phyloP scores from a whole-genome alignment of 2,113 vertebrate genomes.

The Cyanoramphus novaezelandiae region DNA sequence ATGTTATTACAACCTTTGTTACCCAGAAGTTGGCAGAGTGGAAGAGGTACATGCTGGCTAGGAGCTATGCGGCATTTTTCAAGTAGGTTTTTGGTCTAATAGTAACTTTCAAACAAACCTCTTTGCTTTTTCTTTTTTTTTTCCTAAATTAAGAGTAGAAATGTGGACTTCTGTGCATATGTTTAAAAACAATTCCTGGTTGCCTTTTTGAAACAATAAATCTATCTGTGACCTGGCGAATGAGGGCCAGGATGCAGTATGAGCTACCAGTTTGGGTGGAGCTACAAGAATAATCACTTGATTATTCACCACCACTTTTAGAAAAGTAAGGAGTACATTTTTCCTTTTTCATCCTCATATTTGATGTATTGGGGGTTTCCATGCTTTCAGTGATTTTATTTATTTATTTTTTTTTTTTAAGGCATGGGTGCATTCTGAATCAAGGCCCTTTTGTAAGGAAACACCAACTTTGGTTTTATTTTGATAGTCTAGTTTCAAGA shows the following conservation, averaged over 20 bases:
- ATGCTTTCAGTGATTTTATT: neutral
- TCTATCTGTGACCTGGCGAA: neutral
- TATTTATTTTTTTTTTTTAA: neutral
- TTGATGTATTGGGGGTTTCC: neutral
- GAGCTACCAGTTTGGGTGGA: neutral
- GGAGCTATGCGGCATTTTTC: neutral
- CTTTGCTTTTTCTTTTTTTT: neutral
- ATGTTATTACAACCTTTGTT: neutral
- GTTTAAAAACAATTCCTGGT: neutral
- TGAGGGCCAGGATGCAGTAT: neutral
- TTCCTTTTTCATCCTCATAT: neutral
- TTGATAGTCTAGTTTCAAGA: neutral
- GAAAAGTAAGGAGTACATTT: neutral
- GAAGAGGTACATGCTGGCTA: neutral
- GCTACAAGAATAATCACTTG: neutral
- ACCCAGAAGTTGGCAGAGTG: neutral
- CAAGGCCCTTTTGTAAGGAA: neutral
- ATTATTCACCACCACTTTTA: neutral
- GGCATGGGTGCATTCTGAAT: neutral
- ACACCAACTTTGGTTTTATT: neutral
- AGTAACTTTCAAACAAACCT: neutral
- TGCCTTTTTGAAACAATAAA: neutral
- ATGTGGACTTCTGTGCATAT: neutral
- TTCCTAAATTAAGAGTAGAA: neutral
- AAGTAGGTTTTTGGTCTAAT: neutral